Evolutionary conservation across 2,113 vertebrate species (phyloP).

Genomic region (Todiramphus saurophagus): DNA sequence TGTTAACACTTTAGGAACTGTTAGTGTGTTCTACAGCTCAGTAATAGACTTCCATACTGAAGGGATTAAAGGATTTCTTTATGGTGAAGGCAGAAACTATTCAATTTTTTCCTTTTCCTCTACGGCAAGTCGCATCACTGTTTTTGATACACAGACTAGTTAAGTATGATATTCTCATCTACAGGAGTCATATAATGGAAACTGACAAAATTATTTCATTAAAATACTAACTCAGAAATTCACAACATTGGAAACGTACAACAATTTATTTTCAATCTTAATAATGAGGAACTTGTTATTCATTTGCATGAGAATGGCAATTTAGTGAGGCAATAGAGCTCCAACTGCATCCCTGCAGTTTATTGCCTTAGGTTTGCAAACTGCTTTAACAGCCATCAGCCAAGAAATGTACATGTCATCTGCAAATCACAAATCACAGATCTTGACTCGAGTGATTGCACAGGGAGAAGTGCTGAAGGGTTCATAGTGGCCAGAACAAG

Average conservation of each 20-base stretch:
- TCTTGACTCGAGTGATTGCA: slow-evolving; percentile 90
- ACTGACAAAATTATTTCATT: slow-evolving; percentile 6
- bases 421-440: slow-evolving; percentile 93
- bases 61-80: slow-evolving; percentile 40
- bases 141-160: background rate
- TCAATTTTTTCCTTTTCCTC: background rate
- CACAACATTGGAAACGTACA: slow-evolving; percentile 3
- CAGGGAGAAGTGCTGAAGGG: slow-evolving; percentile 91
- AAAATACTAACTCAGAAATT: slow-evolving; percentile 37
- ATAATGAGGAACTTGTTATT: slow-evolving; percentile 66
- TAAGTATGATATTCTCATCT: background rate
- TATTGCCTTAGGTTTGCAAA: slow-evolving; percentile 82
- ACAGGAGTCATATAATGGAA: background rate
- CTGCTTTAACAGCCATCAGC: slow-evolving; percentile 86
- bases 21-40: background rate
- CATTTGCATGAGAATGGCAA: slow-evolving; percentile 79
- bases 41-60: slow-evolving; percentile 42
- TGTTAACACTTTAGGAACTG: slow-evolving; percentile 40
- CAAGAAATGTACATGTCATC: slow-evolving; percentile 91
- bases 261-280: slow-evolving; percentile 55
- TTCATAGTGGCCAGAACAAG: slow-evolving; percentile 85
- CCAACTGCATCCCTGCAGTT: slow-evolving; percentile 74
- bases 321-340: slow-evolving; percentile 61
- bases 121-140: background rate
- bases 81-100: slow-evolving; percentile 11